phyloP scores from a whole-genome alignment of 2,113 vertebrate genomes.

The Petrocephalus zakoni region DNA sequence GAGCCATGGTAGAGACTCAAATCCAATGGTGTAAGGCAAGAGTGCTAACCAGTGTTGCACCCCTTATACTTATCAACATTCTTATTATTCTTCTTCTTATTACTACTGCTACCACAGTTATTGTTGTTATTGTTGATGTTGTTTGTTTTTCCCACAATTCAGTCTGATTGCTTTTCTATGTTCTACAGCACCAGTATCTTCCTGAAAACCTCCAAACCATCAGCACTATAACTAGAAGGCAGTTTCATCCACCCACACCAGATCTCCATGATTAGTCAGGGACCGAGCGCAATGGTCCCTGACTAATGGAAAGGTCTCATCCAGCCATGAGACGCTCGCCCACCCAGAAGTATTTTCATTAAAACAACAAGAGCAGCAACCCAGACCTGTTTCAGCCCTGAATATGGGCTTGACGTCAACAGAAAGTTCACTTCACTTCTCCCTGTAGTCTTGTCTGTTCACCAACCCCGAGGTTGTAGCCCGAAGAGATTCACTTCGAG shows the following conservation, averaged over 20 bases:
- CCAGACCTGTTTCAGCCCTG: neutral
- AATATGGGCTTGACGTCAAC: neutral
- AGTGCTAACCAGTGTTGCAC: neutral
- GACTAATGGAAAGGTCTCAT: neutral
- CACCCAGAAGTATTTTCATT: neutral
- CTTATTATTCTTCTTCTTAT: neutral
- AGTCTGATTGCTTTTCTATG: neutral
- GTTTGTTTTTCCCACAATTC: neutral
- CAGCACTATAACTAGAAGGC: neutral
- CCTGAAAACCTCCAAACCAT: neutral
- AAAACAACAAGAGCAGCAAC: neutral
- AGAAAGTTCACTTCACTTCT: neutral
- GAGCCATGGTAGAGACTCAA: neutral
- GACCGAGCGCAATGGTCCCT: neutral
- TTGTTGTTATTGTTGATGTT: neutral
- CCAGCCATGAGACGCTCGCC: neutral
- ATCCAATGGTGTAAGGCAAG: neutral
- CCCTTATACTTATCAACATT: neutral
- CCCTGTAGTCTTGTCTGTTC: neutral
- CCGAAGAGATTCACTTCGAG: constrained; percentile 64
- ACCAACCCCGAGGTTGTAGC: constrained; percentile 16
- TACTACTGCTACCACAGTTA: neutral
- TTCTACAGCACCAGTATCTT: neutral
- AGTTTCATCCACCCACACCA: neutral
- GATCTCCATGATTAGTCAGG: neutral